phyloP scores from a whole-genome alignment of 2,797 vertebrate species.

The Trematomus bernacchii region DNA sequence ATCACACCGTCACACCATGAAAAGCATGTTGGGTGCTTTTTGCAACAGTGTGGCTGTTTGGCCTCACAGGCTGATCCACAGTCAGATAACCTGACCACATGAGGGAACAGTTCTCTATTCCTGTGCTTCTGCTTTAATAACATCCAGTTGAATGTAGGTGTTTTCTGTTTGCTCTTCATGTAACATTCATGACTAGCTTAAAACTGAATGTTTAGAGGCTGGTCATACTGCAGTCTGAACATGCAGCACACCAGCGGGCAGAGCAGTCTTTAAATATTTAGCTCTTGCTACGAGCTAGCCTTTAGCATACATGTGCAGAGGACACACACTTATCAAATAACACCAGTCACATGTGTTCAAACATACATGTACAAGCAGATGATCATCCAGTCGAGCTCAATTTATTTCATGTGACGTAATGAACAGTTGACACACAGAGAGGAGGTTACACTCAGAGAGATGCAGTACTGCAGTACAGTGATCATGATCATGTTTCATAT shows the following conservation, averaged over 20 bases:
- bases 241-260: constrained; percentile 1
- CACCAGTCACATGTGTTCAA: not conserved
- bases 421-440: constrained; percentile 2
- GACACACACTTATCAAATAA: not conserved
- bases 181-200: constrained; percentile 10
- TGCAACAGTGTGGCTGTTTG: no score
- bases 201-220: constrained; percentile 1
- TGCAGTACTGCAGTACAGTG: not conserved
- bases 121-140: no score
- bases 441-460: constrained; percentile 2
- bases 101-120: no score
- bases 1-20: no score
- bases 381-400: not conserved
- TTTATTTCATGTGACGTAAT: not conserved
- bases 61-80: no score
- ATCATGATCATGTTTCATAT: constrained; percentile 10
- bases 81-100: no score
- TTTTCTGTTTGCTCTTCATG: constrained; percentile 18
- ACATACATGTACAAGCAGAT: not conserved
- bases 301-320: not conserved
- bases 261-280: constrained; percentile 24
- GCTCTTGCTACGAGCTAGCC: not conserved
- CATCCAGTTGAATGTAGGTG: not conserved
- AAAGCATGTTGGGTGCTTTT: no score
- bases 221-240: constrained; percentile 15